Evolutionary conservation across 2,888 invertebrate genomes (phyloP).

Genomic region (Agriopis marginaria): DNA sequence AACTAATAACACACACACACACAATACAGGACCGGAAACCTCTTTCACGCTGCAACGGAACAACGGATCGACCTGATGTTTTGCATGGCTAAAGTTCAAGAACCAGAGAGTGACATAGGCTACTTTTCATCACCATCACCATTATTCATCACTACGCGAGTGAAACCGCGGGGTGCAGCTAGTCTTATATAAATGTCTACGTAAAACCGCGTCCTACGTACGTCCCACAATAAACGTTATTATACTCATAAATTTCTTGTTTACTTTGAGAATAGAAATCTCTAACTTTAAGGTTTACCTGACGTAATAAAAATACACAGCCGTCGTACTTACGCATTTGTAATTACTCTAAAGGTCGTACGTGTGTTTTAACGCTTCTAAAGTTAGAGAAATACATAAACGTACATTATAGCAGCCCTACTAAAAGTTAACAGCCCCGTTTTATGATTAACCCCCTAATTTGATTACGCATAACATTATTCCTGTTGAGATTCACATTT

Average conservation of each 20-base stretch:
- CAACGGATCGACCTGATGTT: too few relatives aligned
- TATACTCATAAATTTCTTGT: neutral
- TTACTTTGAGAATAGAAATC: neutral
- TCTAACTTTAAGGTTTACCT: slow-evolving; percentile 1
- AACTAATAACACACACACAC: too few relatives aligned
- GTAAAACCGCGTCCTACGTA: neutral
- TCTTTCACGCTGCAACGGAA: too few relatives aligned
- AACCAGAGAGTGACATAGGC: too few relatives aligned
- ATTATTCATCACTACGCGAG: too few relatives aligned
- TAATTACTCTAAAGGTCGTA: slow-evolving; percentile 7
- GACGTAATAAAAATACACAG: neutral
- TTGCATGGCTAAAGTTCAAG: too few relatives aligned
- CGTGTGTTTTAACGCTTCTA: slow-evolving; percentile 48
- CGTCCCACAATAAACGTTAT: neutral
- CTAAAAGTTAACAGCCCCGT: slow-evolving; percentile 48
- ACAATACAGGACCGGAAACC: too few relatives aligned
- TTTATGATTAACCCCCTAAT: slow-evolving; percentile 64
- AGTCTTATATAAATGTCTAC: neutral
- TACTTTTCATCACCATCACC: too few relatives aligned
- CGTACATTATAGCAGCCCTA: slow-evolving; percentile 23
- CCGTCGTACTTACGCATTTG: neutral
- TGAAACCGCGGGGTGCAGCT: too few relatives aligned
- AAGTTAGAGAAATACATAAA: slow-evolving; percentile 36
- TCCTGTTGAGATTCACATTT: slow-evolving; percentile 55
- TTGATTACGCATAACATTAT: slow-evolving; percentile 61